Evolutionary conservation across 2,113 vertebrate genomes (phyloP).

Genomic region (Hepsetus odoe): DNA sequence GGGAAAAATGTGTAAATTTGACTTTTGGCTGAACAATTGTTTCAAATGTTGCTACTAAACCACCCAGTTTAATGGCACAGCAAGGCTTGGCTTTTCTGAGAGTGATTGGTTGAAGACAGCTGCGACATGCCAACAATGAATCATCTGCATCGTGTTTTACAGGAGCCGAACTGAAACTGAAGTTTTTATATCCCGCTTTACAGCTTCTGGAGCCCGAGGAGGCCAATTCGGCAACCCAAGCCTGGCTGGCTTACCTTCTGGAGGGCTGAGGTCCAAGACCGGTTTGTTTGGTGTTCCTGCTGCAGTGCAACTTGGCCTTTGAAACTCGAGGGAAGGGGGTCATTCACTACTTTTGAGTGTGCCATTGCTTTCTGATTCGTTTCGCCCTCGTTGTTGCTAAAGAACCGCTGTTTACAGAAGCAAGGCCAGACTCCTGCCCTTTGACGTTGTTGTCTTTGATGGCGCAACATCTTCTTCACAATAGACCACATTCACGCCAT

Average conservation of each 20-base stretch:
- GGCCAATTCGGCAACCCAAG: conserved; percentile 35
- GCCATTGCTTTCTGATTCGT: conserved; percentile 33
- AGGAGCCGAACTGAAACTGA: conserved; percentile 47
- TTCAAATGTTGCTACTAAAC: conserved; percentile 8
- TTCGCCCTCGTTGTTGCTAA: conserved; percentile 30
- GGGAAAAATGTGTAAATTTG: neutral
- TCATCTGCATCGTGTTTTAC: conserved; percentile 53
- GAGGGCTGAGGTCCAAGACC: conserved; percentile 13
- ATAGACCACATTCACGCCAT: neutral
- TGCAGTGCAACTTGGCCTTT: conserved; percentile 19
- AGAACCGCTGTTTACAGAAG: conserved; percentile 41
- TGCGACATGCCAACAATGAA: conserved; percentile 52
- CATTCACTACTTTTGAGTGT: conserved; percentile 8
- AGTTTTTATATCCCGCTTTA: conserved; percentile 59
- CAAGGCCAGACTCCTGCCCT: conserved; percentile 39
- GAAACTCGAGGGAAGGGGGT: neutral
- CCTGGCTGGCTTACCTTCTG: conserved; percentile 34
- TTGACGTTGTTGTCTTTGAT: conserved; percentile 23
- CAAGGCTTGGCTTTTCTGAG: conserved; percentile 10
- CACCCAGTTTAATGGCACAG: conserved; percentile 33
- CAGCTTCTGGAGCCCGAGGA: conserved; percentile 49
- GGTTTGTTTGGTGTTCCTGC: neutral
- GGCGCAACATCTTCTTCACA: conserved; percentile 16
- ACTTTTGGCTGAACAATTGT: neutral
- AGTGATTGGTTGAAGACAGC: conserved; percentile 31